Conservation (phyloP, 1,140 invertebrate genomes). For the Aphelenchoides avenae region DNA sequence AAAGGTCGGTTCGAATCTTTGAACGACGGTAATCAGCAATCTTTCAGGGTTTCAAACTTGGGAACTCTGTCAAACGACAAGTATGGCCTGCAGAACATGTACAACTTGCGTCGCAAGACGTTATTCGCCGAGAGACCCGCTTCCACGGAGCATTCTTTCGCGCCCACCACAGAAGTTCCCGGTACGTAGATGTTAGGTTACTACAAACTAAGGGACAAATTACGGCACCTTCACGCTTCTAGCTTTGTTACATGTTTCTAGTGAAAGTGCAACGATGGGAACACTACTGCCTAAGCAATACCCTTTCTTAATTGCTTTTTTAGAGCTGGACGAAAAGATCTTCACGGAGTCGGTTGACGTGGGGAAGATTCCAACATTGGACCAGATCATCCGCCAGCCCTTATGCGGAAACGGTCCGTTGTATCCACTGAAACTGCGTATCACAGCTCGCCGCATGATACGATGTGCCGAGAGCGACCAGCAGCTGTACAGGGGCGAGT, state of each 20-base stretch:
- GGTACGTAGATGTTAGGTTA: constrained; percentile 16
- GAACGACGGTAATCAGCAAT: neutral
- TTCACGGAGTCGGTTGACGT: constrained; percentile 35
- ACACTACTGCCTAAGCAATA: too few relatives aligned
- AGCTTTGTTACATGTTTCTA: constrained; percentile 15
- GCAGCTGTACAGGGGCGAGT: constrained; percentile 33
- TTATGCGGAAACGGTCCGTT: constrained; percentile 6
- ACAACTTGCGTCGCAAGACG: constrained; percentile 27
- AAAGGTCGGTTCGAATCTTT: constrained; percentile 12
- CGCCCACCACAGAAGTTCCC: constrained; percentile 11
- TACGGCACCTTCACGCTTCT: constrained; percentile 8
- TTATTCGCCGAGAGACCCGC: constrained; percentile 9
- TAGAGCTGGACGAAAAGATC: constrained; percentile 31
- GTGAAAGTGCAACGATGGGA: constrained; percentile 4
- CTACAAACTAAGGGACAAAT: neutral
- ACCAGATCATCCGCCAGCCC: constrained; percentile 30
- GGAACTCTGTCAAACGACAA: constrained; percentile 30
- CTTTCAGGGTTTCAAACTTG: constrained; percentile 33
- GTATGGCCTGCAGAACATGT: constrained; percentile 24
- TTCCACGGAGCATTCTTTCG: constrained; percentile 8
- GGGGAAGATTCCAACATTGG: constrained; percentile 19
- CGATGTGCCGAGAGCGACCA: constrained; percentile 30
- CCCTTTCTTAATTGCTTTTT: constrained; percentile 15
- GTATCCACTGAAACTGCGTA: constrained; percentile 17
- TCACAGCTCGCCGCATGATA: constrained; percentile 26